phyloP scores from a whole-genome alignment of 2,797 vertebrate species.

The Sylvia borin region DNA sequence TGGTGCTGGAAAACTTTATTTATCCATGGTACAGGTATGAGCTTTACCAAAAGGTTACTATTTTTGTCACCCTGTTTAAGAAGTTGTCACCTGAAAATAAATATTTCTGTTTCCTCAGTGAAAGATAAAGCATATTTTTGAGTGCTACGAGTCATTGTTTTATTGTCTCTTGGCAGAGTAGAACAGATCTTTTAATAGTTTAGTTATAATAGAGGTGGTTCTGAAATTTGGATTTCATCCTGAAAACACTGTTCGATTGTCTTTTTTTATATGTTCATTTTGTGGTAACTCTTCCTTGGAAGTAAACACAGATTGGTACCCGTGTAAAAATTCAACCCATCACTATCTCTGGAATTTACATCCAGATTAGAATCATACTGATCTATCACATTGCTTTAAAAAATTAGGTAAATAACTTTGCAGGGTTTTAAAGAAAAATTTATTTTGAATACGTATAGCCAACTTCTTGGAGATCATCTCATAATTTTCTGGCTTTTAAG shows the following conservation, averaged over 20 bases:
- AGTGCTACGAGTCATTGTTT: neutral
- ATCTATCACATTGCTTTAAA: neutral
- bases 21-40: slow-evolving; percentile 96
- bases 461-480: neutral
- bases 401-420: neutral
- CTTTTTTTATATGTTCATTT: neutral
- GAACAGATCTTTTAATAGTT: neutral
- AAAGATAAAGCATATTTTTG: neutral
- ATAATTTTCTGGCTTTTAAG: neutral
- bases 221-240: neutral
- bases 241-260: neutral
- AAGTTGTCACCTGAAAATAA: neutral
- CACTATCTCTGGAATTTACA: neutral
- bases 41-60: neutral
- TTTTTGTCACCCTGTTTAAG: neutral
- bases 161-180: neutral
- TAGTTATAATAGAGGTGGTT: neutral
- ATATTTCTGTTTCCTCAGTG: neutral
- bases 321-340: neutral
- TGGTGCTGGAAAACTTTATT: slow-evolving; percentile 96
- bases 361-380: neutral
- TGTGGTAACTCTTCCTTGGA: neutral
- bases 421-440: neutral
- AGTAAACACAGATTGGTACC: neutral
- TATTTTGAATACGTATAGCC: neutral